phyloP scores from a whole-genome alignment of 2,113 vertebrate species.

The Erythrocebus patas region DNA sequence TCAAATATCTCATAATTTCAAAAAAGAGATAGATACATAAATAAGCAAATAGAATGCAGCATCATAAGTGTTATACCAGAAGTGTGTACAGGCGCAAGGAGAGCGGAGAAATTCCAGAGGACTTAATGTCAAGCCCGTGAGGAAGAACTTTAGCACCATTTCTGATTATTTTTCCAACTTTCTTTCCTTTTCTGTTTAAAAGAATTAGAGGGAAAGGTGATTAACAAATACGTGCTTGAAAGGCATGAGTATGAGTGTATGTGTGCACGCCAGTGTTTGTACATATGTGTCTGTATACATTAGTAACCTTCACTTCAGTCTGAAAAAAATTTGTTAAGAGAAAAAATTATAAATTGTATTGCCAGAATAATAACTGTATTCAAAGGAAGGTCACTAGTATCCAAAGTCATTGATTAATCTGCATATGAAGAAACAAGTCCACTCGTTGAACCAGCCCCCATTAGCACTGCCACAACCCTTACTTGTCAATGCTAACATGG shows the following conservation, averaged over 20 bases:
- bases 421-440: not conserved
- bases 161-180: not conserved
- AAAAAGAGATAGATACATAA: not conserved
- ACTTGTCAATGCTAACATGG: not conserved
- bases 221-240: not conserved
- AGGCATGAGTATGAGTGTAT: not conserved
- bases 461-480: not conserved
- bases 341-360: not conserved
- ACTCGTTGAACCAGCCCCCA: not conserved
- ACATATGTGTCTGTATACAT: not conserved
- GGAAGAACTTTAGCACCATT: not conserved
- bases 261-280: not conserved
- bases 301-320: not conserved
- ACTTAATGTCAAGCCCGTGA: not conserved
- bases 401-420: not conserved
- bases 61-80: accelerated
- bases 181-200: not conserved
- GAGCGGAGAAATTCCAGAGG: not conserved
- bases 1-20: not conserved
- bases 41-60: not conserved
- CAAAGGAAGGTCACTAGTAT: not conserved
- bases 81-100: accelerated
- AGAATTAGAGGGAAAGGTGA: not conserved
- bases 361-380: not conserved
- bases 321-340: not conserved